phyloP scores from a whole-genome alignment of 1,140 invertebrate species.

The Drosophila sechellia region DNA sequence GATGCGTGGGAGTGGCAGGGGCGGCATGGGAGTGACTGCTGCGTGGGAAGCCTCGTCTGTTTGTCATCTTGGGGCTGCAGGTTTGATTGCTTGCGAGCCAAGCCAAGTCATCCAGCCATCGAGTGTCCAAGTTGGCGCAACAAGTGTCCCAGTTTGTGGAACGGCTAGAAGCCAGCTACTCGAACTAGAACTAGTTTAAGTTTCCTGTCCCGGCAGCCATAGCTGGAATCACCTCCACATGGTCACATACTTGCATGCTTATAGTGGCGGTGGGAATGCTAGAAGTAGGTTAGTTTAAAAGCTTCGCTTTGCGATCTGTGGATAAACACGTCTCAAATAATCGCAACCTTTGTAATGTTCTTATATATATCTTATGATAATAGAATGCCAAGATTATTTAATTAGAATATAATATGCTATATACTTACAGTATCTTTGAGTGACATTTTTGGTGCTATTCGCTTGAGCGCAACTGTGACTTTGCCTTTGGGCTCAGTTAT shows the following conservation, averaged over 20 bases:
- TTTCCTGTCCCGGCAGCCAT: slow-evolving; percentile 64
- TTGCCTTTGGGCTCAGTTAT: slow-evolving; percentile 60
- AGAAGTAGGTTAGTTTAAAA: not conserved
- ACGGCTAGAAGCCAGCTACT: slow-evolving; percentile 37
- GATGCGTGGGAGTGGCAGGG: not conserved
- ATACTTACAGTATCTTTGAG: too few relatives aligned
- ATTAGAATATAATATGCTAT: too few relatives aligned
- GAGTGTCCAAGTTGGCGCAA: slow-evolving; percentile 64
- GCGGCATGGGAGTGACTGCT: slow-evolving; percentile 25
- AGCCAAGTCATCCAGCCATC: slow-evolving; percentile 22
- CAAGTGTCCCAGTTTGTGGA: slow-evolving; percentile 78
- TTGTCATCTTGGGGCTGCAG: slow-evolving; percentile 43
- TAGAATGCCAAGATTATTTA: too few relatives aligned
- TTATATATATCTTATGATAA: too few relatives aligned
- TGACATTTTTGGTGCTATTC: not conserved
- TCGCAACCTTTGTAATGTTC: too few relatives aligned
- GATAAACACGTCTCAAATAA: too few relatives aligned
- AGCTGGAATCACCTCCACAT: slow-evolving; percentile 42
- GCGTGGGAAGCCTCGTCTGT: slow-evolving; percentile 68
- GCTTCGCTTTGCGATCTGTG: too few relatives aligned
- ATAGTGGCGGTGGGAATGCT: slow-evolving; percentile 16
- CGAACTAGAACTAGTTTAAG: slow-evolving; percentile 77
- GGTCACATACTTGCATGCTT: slow-evolving; percentile 31
- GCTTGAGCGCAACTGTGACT: slow-evolving; percentile 10
- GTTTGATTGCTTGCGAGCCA: slow-evolving; percentile 53